Base-by-base conservation (phyloP, 1,140 invertebrate species). In the Doryteuthis pealeii region DNA sequence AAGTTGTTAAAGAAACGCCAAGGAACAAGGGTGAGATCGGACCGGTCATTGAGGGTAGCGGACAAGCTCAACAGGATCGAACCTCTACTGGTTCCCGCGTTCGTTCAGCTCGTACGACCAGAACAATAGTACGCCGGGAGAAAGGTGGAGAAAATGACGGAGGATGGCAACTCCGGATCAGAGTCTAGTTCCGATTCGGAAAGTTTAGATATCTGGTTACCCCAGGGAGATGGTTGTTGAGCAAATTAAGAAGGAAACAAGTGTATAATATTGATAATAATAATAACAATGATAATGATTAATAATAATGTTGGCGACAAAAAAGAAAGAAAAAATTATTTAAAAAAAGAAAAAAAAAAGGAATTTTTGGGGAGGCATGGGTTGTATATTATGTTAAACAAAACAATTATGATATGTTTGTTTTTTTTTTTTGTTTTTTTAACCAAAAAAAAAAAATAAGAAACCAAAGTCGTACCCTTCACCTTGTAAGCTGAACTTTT, bases 241-340 rank as follows among this genome's bases (percentile, higher is more conserved):
- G 82, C 68, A 77, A 79, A 54, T 79, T 35, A 84, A 86, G 68
- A 84, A 86, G 72, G 85, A 85, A 79, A 86, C 84, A 22, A 86
- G 85, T 81, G 85, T 86, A 22, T 84, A 76, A 75, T 32, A 33
- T 74, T 58, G 33, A 22, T 6, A 40, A 32, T 33, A 74, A 68
- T 18, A 62, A 62, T 43, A 6, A 58, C 18, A 18, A 2, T 18
- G 15, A n/a, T 28, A 49, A 49, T 10, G 22, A 49, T 49, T n/a
- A 49, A 62, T 66, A 73, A 32, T 73, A 12, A 31, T 35, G 10
- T 10, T 40, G 35, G 3, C 10, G 3, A 5, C 10, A 40, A 40
- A 40, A 40, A n/a, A n/a, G n/a, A n/a, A n/a, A n/a, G n/a, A n/a
- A n/a, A 40, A 40, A 40, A 40, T 5, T 40, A 5, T 5, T 40